Percentiles rank a stretch among this genome's conserved stretches.
Conservation (phyloP, 2,113 vertebrate species). For the Cyrtonyx montezumae region DNA sequence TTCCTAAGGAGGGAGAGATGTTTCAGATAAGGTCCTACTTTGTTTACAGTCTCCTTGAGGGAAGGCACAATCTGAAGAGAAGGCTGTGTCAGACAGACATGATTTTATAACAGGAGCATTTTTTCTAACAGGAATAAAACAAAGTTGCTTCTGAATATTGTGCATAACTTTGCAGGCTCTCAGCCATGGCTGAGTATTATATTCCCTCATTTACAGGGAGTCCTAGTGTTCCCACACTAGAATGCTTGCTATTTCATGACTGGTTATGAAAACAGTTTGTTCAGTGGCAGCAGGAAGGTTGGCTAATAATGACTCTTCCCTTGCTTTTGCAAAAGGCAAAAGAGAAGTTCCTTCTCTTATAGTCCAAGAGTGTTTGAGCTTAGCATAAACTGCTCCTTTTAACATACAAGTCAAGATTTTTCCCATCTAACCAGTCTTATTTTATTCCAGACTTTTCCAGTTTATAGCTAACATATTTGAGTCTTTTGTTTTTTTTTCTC, state of each 20-base stretch:
- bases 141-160: neutral
- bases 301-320: neutral
- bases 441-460: neutral
- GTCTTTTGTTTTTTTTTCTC: neutral
- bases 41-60: neutral
- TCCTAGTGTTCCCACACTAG: neutral
- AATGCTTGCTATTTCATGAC: neutral
- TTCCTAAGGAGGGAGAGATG: neutral
- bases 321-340: neutral
- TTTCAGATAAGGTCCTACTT: neutral
- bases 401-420: neutral
- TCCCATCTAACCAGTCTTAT: neutral
- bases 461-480: neutral
- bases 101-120: neutral
- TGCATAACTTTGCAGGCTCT: neutral
- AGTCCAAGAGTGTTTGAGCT: neutral
- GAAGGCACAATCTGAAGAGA: neutral
- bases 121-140: neutral
- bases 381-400: neutral
- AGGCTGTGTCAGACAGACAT: neutral
- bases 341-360: neutral
- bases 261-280: neutral
- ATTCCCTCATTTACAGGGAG: neutral
- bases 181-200: neutral
- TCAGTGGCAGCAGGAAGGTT: neutral